Percentiles rank a stretch among this genome's conserved stretches.
Evolutionary conservation across 2,113 vertebrate genomes (phyloP).

Genomic region (Kobus ellipsiprymnus): DNA sequence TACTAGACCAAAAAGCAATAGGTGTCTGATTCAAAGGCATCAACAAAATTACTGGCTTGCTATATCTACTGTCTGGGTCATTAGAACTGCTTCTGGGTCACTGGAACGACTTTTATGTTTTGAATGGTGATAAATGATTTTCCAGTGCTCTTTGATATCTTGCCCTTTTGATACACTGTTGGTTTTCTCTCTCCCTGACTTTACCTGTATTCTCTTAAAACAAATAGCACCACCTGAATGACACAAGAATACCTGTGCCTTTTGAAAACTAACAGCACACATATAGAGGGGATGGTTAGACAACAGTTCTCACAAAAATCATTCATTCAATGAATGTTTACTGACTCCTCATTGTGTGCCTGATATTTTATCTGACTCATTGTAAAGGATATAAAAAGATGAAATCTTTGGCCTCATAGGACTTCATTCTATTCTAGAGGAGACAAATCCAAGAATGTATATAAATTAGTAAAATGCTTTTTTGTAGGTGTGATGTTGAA

Average conservation of each 20-base stretch:
- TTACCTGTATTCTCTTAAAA: neutral
- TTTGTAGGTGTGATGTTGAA: neutral
- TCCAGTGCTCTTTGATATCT: neutral
- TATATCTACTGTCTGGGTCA: neutral
- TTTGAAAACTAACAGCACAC: neutral
- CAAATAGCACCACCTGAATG: neutral
- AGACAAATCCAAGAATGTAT: neutral
- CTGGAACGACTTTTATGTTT: neutral
- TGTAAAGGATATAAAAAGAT: neutral
- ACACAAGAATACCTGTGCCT: neutral
- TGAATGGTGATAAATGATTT: constrained; percentile 30
- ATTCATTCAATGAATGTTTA: neutral
- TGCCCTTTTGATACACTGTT: neutral
- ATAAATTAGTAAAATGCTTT: neutral
- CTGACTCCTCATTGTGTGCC: neutral
- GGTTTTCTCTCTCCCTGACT: neutral
- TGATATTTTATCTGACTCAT: neutral
- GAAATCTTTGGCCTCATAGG: neutral
- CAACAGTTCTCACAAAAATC: neutral
- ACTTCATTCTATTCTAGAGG: neutral
- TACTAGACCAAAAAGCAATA: neutral
- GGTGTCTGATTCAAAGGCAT: neutral
- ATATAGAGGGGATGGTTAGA: neutral
- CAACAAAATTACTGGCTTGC: neutral
- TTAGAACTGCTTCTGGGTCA: neutral